phyloP scores from a whole-genome alignment of 2,797 vertebrate genomes.

The Syndactyla subalaris region DNA sequence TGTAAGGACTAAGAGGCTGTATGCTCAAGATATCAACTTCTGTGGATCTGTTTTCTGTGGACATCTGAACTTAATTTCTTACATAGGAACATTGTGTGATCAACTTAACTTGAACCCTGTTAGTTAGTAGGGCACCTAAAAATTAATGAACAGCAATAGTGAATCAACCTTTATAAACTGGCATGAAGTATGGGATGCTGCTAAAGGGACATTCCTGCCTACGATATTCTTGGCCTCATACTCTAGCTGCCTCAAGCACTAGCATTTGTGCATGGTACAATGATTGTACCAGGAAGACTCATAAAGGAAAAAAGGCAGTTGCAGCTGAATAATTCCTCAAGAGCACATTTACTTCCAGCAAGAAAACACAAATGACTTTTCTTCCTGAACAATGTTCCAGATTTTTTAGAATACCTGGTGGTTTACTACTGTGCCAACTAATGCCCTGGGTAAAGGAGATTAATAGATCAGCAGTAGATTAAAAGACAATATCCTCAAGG shows the following conservation, averaged over 20 bases:
- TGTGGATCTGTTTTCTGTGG: fast-evolving
- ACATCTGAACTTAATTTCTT: neutral
- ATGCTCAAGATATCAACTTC: neutral
- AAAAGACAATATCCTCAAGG: neutral
- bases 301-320: neutral
- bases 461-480: neutral
- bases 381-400: neutral
- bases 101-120: neutral
- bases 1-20: neutral
- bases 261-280: neutral
- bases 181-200: neutral
- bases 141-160: neutral
- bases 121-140: neutral
- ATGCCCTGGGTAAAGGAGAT: neutral
- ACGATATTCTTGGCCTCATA: fast-evolving
- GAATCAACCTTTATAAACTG: neutral
- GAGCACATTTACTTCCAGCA: neutral
- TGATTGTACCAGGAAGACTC: neutral
- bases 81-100: neutral
- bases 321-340: neutral
- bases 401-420: neutral
- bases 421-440: neutral
- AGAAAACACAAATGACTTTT: neutral
- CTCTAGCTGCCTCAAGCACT: neutral
- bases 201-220: neutral